phyloP scores from a whole-genome alignment of 2,888 invertebrate species.

The Nomada flava region DNA sequence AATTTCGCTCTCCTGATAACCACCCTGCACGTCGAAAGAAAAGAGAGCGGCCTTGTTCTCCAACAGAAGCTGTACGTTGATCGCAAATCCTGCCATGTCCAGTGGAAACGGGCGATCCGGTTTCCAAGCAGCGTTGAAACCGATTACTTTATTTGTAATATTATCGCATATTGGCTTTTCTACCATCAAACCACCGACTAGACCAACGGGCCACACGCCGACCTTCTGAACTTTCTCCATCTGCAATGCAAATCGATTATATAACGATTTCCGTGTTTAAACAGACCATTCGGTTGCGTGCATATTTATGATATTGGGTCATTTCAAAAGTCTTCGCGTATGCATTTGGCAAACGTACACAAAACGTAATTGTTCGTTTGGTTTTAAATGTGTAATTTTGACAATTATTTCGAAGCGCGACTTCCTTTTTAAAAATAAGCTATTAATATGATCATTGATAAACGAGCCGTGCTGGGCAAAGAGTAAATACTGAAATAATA shows the following conservation, averaged over 20 bases:
- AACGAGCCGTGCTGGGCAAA: too few relatives aligned
- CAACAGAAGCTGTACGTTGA: slow-evolving; percentile 91
- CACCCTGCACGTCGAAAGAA: slow-evolving; percentile 93
- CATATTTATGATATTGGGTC: too few relatives aligned
- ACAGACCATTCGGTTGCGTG: neutral
- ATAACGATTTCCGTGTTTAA: slow-evolving; percentile 19
- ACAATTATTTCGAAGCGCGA: too few relatives aligned
- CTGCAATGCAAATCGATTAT: slow-evolving; percentile 84
- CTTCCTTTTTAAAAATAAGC: too few relatives aligned
- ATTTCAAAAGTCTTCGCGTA: too few relatives aligned
- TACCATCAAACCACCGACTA: slow-evolving; percentile 97
- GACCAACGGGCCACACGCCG: slow-evolving; percentile 97
- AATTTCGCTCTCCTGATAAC: slow-evolving; percentile 95
- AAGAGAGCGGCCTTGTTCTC: slow-evolving; percentile 91
- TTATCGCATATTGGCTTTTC: slow-evolving; percentile 93
- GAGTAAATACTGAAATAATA: too few relatives aligned
- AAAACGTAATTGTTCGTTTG: too few relatives aligned
- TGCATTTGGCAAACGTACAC: too few relatives aligned
- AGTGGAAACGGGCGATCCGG: slow-evolving; percentile 96
- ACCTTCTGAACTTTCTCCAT: slow-evolving; percentile 93
- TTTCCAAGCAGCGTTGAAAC: slow-evolving; percentile 93
- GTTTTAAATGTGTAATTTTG: too few relatives aligned
- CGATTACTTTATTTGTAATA: slow-evolving; percentile 86
- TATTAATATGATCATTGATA: too few relatives aligned
- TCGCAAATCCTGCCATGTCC: slow-evolving; percentile 99